These are phyloP conservation scores for Catocala nupta DNA, from an alignment of 2,888 invertebrate genomes.

Conservation along the genomic window DNA sequence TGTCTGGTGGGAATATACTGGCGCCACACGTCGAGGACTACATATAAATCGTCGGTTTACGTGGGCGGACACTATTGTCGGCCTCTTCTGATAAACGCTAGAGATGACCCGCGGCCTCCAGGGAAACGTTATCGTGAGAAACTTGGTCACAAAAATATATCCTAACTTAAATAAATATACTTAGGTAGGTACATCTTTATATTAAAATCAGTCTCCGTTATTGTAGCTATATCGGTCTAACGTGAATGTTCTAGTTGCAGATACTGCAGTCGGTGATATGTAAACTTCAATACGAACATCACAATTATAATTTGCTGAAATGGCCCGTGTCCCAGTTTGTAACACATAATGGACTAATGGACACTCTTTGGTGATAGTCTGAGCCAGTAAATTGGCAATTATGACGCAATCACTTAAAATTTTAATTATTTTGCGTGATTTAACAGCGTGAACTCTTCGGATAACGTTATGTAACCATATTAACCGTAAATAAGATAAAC, in stretches of 20 bases:
- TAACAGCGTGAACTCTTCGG: not conserved
- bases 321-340: slow-evolving; percentile 55
- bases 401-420: slow-evolving; percentile 38
- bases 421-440: slow-evolving; percentile 42
- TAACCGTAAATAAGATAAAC: not conserved
- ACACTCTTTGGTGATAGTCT: slow-evolving; percentile 35
- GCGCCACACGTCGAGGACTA: slow-evolving; percentile 61
- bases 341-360: slow-evolving; percentile 46
- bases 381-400: slow-evolving; percentile 31
- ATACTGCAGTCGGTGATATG: slow-evolving; percentile 25
- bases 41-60: slow-evolving; percentile 69
- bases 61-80: slow-evolving; percentile 72
- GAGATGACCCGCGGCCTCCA: slow-evolving; percentile 58
- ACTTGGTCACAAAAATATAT: slow-evolving; percentile 45
- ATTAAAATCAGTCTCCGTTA: not conserved
- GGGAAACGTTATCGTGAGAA: slow-evolving; percentile 62
- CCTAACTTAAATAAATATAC: slow-evolving; percentile 15
- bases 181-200: slow-evolving; percentile 9
- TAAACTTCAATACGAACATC: slow-evolving; percentile 32
- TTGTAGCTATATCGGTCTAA: not conserved
- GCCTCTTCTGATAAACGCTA: slow-evolving; percentile 65
- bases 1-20: slow-evolving; percentile 52
- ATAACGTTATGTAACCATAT: not conserved
- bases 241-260: slow-evolving; percentile 8
- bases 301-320: slow-evolving; percentile 54